Evolutionary conservation across 2,113 vertebrate species (phyloP), one percentile per base, ranked within the genome.

Genomic region (Mirza zaza): DNA sequence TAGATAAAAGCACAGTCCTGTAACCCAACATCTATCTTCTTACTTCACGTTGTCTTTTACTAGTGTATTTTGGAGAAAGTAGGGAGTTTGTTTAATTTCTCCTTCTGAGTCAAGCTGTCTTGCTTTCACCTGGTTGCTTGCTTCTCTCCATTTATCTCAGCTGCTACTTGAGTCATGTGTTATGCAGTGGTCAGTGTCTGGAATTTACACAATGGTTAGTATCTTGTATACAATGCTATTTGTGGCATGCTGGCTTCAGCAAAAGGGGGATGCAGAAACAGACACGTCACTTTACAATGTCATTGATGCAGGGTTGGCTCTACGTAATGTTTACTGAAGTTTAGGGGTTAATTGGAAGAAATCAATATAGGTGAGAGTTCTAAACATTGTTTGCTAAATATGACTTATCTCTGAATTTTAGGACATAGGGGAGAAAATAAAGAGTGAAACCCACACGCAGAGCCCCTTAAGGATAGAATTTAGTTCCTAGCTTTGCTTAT

Each of bases 321-420:
- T 65, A 55, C 95, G 4, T 52, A 25, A 68, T 87, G 8, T 82
- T 93, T 92, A 52, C 79, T 95, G 29, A 75, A 63, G 57, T 89
- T 86, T 93, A 45, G 25, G 27, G 18, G 11, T 12, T 90, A 80
- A 71, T n/a, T 70, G 50, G 48, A 92, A 59, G 45, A 14, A 93
- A 93, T 94, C 80, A 87, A 83, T 75, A n/a, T 42, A 83, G 75
- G 9, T 48, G 65, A 83, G 50, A 84, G 8, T 13, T 32, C 18
- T 94, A 6, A 63, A 48, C 8, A 34, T n/a, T 84, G 50, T 95
- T 91, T 83, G 36, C 21, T 90, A 90, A 85, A 82, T 82, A 55
- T 79, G 67, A 85, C 10, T 68, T 70, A 55, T 27, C 25, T 92
- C 59, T 86, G n/a, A 81, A 95, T 79, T 93, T 96, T 90, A 92